Base-by-base conservation (phyloP, 2,797 vertebrate species). In the Erethizon dorsatum region DNA sequence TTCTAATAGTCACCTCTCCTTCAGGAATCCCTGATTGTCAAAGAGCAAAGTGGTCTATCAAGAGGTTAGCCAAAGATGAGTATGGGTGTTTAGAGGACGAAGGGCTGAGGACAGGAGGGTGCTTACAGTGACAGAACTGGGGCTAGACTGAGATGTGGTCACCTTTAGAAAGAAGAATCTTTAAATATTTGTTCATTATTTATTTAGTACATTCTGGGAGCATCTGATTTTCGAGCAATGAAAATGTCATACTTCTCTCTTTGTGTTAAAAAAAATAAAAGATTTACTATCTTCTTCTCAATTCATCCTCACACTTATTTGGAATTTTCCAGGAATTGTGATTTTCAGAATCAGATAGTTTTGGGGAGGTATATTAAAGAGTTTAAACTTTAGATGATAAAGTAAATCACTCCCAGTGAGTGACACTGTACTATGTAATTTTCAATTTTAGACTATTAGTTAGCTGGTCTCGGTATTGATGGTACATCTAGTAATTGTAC, bases 101-200 rank as follows among this genome's bases (percentile, higher is more conserved):
- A 59, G 69, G 57, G n/a, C 33, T 63, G 4, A 15, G 41, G 18
- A 56, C 4, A 6, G 57, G 7, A 89, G 7, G 20, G 57, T 65
- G 50, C 91, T 91, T 86, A 5, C 50, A 31, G 33, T 95, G 28
- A 86, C 57, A 95, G 79, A 71, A 54, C 18, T 13, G 59, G 37
- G 47, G 20, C 52, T 79, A 88, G 45, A 85, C n/a, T 61, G 54
- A 82, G 20, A 90, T 2, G 28, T 83, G 61, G 31, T 3, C 5
- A 15, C 41, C 26, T 98, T 82, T 93, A 37, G 33, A 45, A 57
- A 96, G 37, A 28, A 90, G 18, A 93, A 65, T 65, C 67, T 93
- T 50, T 86, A 69, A 92, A 50, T 69, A 71, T 61, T 59, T 95
- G 22, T 65, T 93, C 8, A 90, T 14, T 90, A 61, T 77, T 87